A percentile compares a stretch with the other conserved stretches of the same genome.
phyloP scores from a whole-genome alignment of 2,113 vertebrate genomes.

The Centropristis striata region DNA sequence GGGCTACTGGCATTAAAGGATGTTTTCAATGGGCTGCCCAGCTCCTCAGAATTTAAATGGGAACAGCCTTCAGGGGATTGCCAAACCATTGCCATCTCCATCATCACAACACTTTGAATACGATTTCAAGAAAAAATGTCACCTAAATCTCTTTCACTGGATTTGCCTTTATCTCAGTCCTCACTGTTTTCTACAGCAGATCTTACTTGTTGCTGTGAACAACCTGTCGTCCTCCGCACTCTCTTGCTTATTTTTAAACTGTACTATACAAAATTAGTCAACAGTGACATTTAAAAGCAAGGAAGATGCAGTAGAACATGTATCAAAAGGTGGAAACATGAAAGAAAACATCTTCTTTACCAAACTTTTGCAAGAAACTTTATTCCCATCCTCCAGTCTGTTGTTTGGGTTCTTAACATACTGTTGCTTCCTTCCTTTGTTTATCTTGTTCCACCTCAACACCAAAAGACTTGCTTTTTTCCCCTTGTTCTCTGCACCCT shows the following conservation, averaged over 20 bases:
- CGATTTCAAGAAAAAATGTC: not conserved
- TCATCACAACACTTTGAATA: not conserved
- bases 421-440: not conserved
- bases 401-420: not conserved
- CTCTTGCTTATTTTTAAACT: conserved; percentile 7
- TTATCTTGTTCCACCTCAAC: not conserved
- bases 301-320: not conserved
- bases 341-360: conserved; percentile 1
- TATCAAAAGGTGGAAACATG: not conserved
- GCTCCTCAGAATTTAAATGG: not conserved
- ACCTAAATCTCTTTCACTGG: not conserved
- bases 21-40: not conserved
- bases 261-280: not conserved
- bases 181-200: not conserved
- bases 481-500: not conserved
- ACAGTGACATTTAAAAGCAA: conserved; percentile 21
- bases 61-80: not conserved
- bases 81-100: not conserved
- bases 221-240: not conserved
- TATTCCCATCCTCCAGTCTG: not conserved
- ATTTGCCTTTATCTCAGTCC: not conserved
- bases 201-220: not conserved
- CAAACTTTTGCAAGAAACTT: conserved; percentile 1
- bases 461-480: not conserved
- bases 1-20: too few species aligned